Evolutionary conservation across 2,113 vertebrate genomes (phyloP), one percentile per base, ranked within the genome.

Genomic region (Axis porcinus): DNA sequence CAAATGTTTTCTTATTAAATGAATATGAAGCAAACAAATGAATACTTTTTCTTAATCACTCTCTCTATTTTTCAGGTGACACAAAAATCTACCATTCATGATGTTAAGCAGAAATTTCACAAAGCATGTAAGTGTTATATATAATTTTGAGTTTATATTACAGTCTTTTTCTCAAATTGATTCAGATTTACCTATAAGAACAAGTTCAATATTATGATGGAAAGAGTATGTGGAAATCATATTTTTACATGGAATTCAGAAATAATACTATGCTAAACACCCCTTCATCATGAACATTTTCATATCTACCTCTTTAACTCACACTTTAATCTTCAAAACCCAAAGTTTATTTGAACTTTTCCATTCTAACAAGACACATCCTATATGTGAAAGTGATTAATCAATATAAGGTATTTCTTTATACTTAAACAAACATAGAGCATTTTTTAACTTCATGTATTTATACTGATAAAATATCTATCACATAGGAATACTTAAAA

Each of bases 91-190:
- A 99, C 99, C 5, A 95, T 99, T 97, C 99, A 99, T 81, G 99
- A 99, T 95, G 98, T 99, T 96, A 99, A 99, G 94, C 98, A 99
- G 97, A 99, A 99, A 98, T 99, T 99, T 97, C 98, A 99, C 92
- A 99, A 99, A 99, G 88, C 97, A 81, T 99, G 99, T 99, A 98
- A 99, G 99, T 99, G 98, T 93, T 85, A 60, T 30, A 9, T 47
- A n/a, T 52, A 52, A 27, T 50, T 94, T 57, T 94, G 1, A 62
- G 52, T 81, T 85, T 85, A 57, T 45, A 28, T 83, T 87, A 36
- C 0, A 52, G 7, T 58, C 0, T 52, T 96, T 86, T 85, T 36
- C 64, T 89, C 23, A 67, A 54, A 52, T 67, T 89, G 1, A 1
- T 23, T 96, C 27, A 67, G 23, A 86, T 70, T 50, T 86, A 62